These are phyloP conservation scores for Frankliniella fusca DNA, from an alignment of 2,888 invertebrate genomes.

Conservation along the genomic window DNA sequence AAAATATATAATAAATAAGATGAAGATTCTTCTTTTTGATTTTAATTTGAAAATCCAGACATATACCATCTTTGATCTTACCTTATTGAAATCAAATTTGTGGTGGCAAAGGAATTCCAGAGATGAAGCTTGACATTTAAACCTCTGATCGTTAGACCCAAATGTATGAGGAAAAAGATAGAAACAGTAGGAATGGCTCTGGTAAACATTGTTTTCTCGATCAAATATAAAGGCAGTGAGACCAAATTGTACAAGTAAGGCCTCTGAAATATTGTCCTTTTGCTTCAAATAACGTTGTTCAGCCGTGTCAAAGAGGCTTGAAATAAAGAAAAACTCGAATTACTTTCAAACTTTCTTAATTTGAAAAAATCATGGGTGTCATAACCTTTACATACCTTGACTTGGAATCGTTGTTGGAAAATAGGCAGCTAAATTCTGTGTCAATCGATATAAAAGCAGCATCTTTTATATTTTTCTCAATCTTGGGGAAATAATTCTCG, in stretches of 20 bases:
- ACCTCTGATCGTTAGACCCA: conserved; percentile 57
- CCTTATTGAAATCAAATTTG: conserved; percentile 74
- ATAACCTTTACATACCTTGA: conserved; percentile 50
- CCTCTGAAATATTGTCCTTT: conserved; percentile 49
- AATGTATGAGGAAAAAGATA: conserved; percentile 63
- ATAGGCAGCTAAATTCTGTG: conserved; percentile 66
- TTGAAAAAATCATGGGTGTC: conserved; percentile 18
- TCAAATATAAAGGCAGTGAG: conserved; percentile 61
- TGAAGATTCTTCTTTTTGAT: conserved; percentile 15
- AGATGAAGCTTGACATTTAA: conserved; percentile 61
- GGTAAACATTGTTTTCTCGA: conserved; percentile 56
- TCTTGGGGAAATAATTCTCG: conserved; percentile 52
- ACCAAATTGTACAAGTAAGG: conserved; percentile 65
- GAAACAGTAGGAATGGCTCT: conserved; percentile 62
- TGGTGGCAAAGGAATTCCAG: conserved; percentile 60
- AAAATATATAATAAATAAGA: conserved; percentile 31
- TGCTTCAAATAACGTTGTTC: conserved; percentile 55
- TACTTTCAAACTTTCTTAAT: too few relatives aligned
- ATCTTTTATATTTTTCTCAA: conserved; percentile 54
- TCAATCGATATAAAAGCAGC: conserved; percentile 65
- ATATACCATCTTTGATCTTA: too few relatives aligned
- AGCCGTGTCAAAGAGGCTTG: conserved; percentile 58
- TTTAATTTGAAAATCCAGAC: background rate
- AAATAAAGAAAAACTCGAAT: conserved; percentile 41
- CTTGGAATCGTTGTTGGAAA: conserved; percentile 49